phyloP scores from a whole-genome alignment of 2,888 invertebrate species.

The Ornithoptera priamus region DNA sequence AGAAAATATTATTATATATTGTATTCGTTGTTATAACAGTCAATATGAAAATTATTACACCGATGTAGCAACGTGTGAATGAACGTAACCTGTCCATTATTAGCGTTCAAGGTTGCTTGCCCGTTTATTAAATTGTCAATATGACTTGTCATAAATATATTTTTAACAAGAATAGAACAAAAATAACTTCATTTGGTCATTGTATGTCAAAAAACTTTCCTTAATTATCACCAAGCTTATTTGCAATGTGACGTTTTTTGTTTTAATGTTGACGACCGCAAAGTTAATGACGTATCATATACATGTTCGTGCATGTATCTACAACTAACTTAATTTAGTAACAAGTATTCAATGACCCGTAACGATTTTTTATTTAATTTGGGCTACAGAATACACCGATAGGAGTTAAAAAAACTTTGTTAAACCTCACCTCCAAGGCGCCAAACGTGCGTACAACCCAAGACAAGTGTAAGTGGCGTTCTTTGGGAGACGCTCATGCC shows the following conservation, averaged over 20 bases:
- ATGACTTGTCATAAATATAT: neutral
- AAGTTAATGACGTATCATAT: neutral
- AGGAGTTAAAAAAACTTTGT: too few relatives aligned
- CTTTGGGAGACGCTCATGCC: too few relatives aligned
- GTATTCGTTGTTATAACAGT: neutral
- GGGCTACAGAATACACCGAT: too few relatives aligned
- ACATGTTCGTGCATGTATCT: neutral
- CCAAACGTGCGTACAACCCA: too few relatives aligned
- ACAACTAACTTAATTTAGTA: neutral
- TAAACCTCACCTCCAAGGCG: too few relatives aligned
- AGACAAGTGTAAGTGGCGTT: too few relatives aligned
- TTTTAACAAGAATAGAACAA: slow-evolving; percentile 8
- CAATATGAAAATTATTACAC: neutral
- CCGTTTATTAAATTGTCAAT: neutral
- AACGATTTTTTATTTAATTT: neutral
- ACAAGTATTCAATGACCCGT: neutral
- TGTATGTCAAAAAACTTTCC: neutral
- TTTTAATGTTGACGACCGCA: neutral
- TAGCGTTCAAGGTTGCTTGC: neutral
- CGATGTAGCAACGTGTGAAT: slow-evolving; percentile 9
- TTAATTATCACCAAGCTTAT: slow-evolving; percentile 9
- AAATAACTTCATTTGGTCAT: slow-evolving; percentile 14
- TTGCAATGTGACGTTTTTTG: slow-evolving; percentile 4
- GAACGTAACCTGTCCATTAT: slow-evolving; percentile 1
- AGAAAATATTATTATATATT: neutral